These are phyloP conservation scores for Procavia capensis DNA, from an alignment of 2,113 vertebrate species.

Conservation along the genomic window DNA sequence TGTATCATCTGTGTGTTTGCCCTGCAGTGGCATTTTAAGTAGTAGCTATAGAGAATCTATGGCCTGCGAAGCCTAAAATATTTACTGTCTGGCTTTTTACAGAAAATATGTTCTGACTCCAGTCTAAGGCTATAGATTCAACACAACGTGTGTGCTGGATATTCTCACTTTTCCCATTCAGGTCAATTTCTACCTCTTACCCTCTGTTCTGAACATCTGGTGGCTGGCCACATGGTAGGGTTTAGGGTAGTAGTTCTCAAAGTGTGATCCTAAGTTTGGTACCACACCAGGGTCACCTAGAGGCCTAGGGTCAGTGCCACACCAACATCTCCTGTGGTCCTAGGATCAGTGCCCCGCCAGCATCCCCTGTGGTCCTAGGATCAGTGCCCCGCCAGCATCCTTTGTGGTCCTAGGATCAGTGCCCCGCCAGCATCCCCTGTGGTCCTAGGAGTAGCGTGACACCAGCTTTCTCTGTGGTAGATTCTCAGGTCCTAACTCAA, in stretches of 20 bases:
- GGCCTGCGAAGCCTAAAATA: background rate
- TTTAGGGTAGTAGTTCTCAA: background rate
- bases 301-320: background rate
- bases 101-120: background rate
- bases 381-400: background rate
- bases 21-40: background rate
- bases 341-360: too few species aligned
- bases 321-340: background rate
- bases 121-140: background rate
- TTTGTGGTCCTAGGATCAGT: background rate
- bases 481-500: background rate
- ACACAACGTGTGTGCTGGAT: rapidly evolving
- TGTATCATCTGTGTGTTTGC: background rate
- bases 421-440: background rate
- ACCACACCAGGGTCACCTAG: background rate
- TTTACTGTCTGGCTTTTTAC: background rate
- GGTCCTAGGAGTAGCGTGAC: background rate
- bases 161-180: background rate
- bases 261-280: too few species aligned
- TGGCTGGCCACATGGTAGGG: background rate
- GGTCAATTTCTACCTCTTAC: background rate
- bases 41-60: background rate
- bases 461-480: background rate
- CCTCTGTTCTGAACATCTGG: background rate
- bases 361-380: too few species aligned